phyloP scores from a whole-genome alignment of 2,888 invertebrate genomes.

The Eupithecia exiguata region DNA sequence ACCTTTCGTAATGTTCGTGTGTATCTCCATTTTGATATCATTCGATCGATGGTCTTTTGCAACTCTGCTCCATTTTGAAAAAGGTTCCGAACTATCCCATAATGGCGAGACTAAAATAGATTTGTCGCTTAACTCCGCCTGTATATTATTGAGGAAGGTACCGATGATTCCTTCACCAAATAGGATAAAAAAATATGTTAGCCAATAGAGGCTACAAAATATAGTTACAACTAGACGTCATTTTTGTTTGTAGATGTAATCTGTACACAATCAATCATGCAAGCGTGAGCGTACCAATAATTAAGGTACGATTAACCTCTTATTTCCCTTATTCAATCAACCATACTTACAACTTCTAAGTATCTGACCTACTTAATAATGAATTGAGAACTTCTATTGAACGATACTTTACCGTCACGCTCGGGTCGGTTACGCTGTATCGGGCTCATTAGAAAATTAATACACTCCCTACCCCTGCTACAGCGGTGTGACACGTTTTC shows the following conservation, averaged over 20 bases:
- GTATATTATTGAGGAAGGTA: not conserved
- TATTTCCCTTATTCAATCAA: not conserved
- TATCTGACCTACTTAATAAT: not conserved
- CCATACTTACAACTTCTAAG: not conserved
- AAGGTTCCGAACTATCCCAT: too few species aligned
- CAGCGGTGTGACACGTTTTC: not conserved
- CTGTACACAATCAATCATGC: slow-evolving; percentile 53
- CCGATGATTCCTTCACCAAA: not conserved
- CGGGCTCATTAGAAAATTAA: not conserved
- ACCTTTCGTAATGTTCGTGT: not conserved
- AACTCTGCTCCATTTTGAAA: too few species aligned
- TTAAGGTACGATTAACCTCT: slow-evolving; percentile 48
- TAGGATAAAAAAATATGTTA: not conserved
- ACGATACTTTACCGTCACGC: not conserved
- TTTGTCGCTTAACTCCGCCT: not conserved
- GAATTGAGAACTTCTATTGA: not conserved
- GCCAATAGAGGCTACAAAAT: not conserved
- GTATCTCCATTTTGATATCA: not conserved
- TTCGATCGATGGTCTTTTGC: too few species aligned
- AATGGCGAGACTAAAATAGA: not conserved
- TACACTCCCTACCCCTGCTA: not conserved
- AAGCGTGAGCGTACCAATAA: slow-evolving; percentile 45
- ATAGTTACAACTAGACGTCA: not conserved
- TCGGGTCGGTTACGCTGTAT: not conserved
- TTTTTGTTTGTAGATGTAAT: slow-evolving; percentile 58